phyloP scores from a whole-genome alignment of 2,797 vertebrate genomes.

The Mormyrus hasselquistii region DNA sequence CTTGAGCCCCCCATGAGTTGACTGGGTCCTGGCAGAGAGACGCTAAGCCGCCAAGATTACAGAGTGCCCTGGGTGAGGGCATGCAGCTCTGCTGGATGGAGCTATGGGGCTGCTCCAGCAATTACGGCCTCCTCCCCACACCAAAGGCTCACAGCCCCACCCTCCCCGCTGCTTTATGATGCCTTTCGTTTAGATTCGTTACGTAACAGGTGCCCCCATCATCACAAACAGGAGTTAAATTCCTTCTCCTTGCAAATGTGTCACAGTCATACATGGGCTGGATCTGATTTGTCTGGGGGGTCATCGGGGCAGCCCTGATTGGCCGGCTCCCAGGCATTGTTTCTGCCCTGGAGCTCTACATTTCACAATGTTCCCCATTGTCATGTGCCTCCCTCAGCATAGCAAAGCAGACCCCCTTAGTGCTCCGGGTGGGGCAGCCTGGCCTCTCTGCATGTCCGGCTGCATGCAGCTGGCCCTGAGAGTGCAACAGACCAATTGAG shows the following conservation, averaged over 20 bases:
- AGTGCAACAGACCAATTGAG: neutral
- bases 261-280: neutral
- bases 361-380: neutral
- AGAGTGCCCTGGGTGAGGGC: neutral
- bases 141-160: neutral
- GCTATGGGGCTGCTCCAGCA: neutral
- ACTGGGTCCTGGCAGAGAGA: neutral
- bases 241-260: neutral
- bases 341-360: neutral
- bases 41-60: neutral
- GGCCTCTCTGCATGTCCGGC: neutral
- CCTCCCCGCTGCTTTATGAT: neutral
- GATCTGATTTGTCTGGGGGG: neutral
- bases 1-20: neutral
- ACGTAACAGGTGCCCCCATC: neutral
- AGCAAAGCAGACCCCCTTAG: neutral
- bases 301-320: neutral
- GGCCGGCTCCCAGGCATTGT: slow-evolving; percentile 1
- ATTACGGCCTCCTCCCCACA: neutral
- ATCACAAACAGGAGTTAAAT: neutral
- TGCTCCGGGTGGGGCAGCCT: neutral
- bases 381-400: neutral
- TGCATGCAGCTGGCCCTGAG: neutral
- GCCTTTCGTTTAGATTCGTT: neutral
- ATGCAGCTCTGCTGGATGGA: neutral